Evolutionary conservation across 2,888 invertebrate genomes (phyloP).

Genomic region (Polylopha cassiicola): DNA sequence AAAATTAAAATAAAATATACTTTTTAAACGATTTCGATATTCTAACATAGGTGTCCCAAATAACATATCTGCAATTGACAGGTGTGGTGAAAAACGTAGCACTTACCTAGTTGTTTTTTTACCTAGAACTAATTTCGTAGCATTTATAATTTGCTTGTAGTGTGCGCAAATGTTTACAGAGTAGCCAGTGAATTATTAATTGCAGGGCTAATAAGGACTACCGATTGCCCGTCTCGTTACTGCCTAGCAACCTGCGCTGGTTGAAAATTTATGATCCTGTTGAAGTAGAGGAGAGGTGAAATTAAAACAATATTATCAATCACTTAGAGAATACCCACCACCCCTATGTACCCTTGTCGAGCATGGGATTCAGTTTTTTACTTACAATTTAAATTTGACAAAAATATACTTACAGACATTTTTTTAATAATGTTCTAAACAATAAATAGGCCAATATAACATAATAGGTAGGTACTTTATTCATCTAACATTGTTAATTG

Average conservation of each 20-base stretch:
- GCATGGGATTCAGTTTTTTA: conserved; percentile 32
- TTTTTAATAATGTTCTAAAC: no score
- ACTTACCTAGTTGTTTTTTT: neutral
- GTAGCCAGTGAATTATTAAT: conserved; percentile 48
- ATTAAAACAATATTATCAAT: conserved; percentile 35
- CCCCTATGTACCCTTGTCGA: conserved; percentile 33
- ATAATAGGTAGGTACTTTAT: no score
- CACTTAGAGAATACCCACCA: conserved; percentile 44
- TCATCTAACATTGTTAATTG: no score
- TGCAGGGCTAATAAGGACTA: conserved; percentile 65
- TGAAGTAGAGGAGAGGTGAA: conserved; percentile 56
- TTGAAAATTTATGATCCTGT: conserved; percentile 50
- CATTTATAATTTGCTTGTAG: conserved; percentile 5
- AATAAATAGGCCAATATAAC: no score
- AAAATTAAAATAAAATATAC: no score
- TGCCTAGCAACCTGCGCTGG: conserved; percentile 62
- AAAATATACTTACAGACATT: conserved; percentile 12
- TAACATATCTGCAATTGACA: no score
- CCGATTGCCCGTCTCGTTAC: conserved; percentile 65
- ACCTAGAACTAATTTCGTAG: neutral
- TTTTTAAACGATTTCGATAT: no score
- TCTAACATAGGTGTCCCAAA: no score
- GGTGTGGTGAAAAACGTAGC: no score
- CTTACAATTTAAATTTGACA: conserved; percentile 20
- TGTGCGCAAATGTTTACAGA: conserved; percentile 22